Conservation (phyloP, 2,113 vertebrate genomes). For the Odontesthes bonariensis region DNA sequence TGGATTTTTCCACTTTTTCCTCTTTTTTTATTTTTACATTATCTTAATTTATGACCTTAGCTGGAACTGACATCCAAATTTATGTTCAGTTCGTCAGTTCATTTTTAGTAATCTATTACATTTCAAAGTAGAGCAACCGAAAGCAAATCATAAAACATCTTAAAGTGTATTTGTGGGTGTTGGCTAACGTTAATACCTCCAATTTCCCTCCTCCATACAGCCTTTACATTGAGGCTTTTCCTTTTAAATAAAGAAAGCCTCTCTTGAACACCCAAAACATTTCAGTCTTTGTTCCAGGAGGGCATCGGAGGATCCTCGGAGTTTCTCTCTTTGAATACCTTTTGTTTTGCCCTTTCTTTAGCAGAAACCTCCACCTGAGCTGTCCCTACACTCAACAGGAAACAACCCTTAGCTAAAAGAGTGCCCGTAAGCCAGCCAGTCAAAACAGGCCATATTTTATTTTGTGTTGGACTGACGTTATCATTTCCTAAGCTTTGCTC, state of each 20-base stretch:
- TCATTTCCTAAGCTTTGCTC: slow-evolving; percentile 64
- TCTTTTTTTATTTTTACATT: too few species aligned
- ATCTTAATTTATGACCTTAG: too few species aligned
- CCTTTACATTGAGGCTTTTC: slow-evolving; percentile 20
- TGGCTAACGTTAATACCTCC: slow-evolving; percentile 14
- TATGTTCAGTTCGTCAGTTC: not conserved
- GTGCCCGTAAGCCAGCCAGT: slow-evolving; percentile 66
- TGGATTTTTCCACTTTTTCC: not conserved
- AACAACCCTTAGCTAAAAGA: slow-evolving; percentile 60
- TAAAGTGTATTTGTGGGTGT: slow-evolving; percentile 10
- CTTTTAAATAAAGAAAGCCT: slow-evolving; percentile 10
- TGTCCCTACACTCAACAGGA: slow-evolving; percentile 64
- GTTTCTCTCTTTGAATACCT: slow-evolving; percentile 49
- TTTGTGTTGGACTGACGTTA: slow-evolving; percentile 67
- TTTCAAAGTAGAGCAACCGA: not conserved
- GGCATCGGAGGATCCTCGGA: slow-evolving; percentile 29
- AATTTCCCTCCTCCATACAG: slow-evolving; percentile 28
- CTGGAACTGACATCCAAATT: not conserved
- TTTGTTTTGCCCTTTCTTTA: slow-evolving; percentile 67
- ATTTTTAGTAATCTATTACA: not conserved
- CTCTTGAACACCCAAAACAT: slow-evolving; percentile 36
- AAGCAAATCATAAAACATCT: slow-evolving; percentile 5
- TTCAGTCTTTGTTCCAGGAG: slow-evolving; percentile 39
- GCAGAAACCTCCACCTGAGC: slow-evolving; percentile 56
- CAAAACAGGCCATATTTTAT: slow-evolving; percentile 76